Base-by-base conservation (phyloP, 2,888 invertebrate species). In the Hirtodrosophila histrioides region DNA sequence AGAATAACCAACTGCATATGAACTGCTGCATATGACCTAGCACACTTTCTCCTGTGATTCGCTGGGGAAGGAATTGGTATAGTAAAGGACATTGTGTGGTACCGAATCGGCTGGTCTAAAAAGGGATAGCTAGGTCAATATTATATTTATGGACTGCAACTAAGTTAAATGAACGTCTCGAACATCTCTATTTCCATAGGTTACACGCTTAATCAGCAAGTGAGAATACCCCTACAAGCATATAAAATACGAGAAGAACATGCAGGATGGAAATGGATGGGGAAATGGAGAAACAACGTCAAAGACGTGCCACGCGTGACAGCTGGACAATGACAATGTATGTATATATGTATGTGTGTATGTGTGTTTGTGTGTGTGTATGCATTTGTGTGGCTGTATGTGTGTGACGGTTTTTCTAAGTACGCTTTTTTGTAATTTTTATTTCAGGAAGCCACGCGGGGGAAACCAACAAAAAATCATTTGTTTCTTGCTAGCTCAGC, bases 401-500 rank as follows among this genome's bases (percentile, higher is more conserved):
- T 56, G 53, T 60, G 44, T 7, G 57, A 46, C 37, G 64, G 37
- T 58, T 71, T 71, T 70, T 57, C 62, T 66, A 74, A 79, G 70
- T 60, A 68, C 50, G 68, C 54, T 76, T 69, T 69, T 75, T 67
- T 80, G 74, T 69, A 69, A 72, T 69, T 72, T 68, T 68, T 75
- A 69, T 78, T 81, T 64, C 61, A 63, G 71, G 67, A 84, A 78
- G 64, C 82, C 78, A 62, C 29, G 49, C 57, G 44, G 66, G 48
- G 62, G 35, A 66, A 66, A 53, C 60, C 54, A 72, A 72, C 45
- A 63, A 77, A 68, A 74, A 78, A 86, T 80, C 80, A 83, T 86
- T 86, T 83, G 80, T 84, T 80, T 86, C 81, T 84, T 83, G 84
- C 80, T 69, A 78, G 80, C 86, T 86, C 78, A 83, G 86, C 78